Conservation (phyloP, 2,113 vertebrate species). For the Apodemus speciosus region DNA sequence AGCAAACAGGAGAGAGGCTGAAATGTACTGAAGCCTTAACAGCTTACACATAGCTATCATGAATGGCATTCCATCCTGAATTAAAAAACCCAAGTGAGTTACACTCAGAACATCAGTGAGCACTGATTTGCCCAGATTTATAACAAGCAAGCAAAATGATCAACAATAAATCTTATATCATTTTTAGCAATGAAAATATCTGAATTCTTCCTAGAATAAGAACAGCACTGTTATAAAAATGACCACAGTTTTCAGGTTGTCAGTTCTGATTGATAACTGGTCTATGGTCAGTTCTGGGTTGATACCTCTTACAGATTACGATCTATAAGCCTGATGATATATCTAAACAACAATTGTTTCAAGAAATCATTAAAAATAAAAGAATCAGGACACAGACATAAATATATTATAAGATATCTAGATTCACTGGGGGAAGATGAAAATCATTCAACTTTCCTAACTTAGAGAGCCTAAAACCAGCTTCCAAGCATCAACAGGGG, state of each 20-base stretch:
- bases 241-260: background rate
- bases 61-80: background rate
- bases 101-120: background rate
- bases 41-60: background rate
- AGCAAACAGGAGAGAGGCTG: background rate
- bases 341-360: background rate
- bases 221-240: background rate
- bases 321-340: background rate
- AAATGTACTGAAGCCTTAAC: background rate
- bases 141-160: background rate
- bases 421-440: background rate
- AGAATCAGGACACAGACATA: background rate
- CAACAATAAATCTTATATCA: background rate
- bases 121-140: background rate
- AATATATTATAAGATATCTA: background rate
- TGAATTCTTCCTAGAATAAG: background rate
- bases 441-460: background rate
- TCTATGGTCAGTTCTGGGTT: background rate
- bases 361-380: background rate
- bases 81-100: background rate
- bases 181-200: background rate
- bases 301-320: background rate
- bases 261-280: background rate
- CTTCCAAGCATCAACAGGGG: background rate
- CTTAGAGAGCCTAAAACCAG: background rate